Base-by-base conservation (phyloP, 2,888 invertebrate species). In the Conchocele bisecta region DNA sequence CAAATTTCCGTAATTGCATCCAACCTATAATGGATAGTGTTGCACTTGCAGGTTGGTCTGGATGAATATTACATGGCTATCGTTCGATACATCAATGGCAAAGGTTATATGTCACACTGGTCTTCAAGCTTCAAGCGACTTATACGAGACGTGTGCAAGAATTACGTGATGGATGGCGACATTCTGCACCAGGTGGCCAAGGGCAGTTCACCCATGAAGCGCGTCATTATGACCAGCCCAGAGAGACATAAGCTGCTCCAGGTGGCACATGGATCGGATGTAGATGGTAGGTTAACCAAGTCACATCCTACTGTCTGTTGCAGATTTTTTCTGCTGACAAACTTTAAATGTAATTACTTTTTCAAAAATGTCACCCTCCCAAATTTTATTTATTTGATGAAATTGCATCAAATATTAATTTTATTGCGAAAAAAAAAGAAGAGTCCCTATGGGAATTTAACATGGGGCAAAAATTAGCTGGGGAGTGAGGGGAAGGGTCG, bases 171-270 rank as follows among this genome's bases (percentile, higher is more conserved):
- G 24, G 59, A 72, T 39, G 73, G 81, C 41, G 79, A 69, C 3
- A 66, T 64, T 7, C 76, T 86, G 37, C 77, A 68, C 51, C 77
- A 80, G 69, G 22, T 17, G 7, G 17, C 51, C 3, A 15, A 46
- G 20, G 64, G 67, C 35, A 59, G 67, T 3, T 74, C 73, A n/a
- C 42, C 51, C 3, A 75, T 68, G 42, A 57, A 59, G 17, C 51
- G 46, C 33, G 81, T 83, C 13, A 60, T 80, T 15, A 71, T 67
- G 53, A 75, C 72, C 0, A 67, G 72, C 48, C 60, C 73, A n/a
- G 83, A 84, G 42, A 70, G 86, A 31, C 61, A 81, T 39, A 39
- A 69, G 15, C 33, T 83, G 17, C 69, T 86, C 20, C 70, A 70
- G 35, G 71, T 79, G 26, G 71, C 81, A 33, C 82, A 83, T 44